A percentile compares a stretch with the other conserved stretches of the same genome.
These are phyloP conservation scores for Epinotia nisella DNA, from an alignment of 2,888 invertebrate species.

Conservation along the genomic window DNA sequence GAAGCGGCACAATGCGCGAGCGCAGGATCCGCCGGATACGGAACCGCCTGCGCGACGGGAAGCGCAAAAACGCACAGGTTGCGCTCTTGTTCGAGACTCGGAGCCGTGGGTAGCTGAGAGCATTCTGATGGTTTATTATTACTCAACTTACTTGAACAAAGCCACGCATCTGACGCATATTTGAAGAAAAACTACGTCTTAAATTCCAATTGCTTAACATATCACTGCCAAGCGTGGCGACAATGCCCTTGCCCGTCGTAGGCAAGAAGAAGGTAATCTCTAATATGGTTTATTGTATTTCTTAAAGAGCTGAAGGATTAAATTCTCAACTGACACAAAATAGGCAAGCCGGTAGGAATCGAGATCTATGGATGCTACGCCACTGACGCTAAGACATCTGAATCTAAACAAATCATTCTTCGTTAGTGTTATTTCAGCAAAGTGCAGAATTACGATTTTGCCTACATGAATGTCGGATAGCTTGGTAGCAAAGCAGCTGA, in stretches of 20 bases:
- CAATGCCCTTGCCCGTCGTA: no score
- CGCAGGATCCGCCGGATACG: slow-evolving; percentile 73
- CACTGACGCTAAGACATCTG: no score
- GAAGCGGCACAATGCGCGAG: slow-evolving; percentile 32
- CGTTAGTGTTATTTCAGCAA: background rate
- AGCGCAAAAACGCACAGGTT: slow-evolving; percentile 59
- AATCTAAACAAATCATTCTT: background rate
- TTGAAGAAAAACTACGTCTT: background rate
- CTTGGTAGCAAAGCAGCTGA: no score
- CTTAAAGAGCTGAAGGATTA: no score
- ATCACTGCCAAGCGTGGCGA: no score
- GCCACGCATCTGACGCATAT: background rate
- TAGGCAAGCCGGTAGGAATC: no score
- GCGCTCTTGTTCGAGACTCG: slow-evolving; percentile 9
- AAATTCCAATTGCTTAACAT: background rate
- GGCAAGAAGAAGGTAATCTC: no score
- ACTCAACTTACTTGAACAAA: background rate
- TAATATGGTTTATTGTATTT: no score
- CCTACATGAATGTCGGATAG: no score
- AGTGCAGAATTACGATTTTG: no score
- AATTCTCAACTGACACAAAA: no score
- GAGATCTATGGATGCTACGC: no score
- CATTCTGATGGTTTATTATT: slow-evolving; percentile 13
- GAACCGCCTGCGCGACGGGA: slow-evolving; percentile 73
- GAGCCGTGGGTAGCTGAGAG: slow-evolving; percentile 15